phyloP scores from a whole-genome alignment of 2,797 vertebrate species.

The Acomys russatus region DNA sequence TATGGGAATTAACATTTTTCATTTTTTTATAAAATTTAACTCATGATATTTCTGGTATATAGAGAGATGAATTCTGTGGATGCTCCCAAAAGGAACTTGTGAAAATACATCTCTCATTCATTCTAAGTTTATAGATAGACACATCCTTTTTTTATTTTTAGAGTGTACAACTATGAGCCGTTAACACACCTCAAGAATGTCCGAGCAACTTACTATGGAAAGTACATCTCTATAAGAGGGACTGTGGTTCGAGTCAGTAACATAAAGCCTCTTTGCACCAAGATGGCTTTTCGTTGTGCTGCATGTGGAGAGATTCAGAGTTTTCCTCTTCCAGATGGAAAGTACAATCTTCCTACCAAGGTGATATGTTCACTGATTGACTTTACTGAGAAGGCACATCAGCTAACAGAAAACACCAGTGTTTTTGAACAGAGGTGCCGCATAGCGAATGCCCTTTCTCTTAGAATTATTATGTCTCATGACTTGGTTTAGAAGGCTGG shows the following conservation, averaged over 20 bases:
- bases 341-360: slow-evolving; percentile 95
- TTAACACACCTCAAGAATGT: slow-evolving; percentile 94
- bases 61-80: not conserved
- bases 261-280: slow-evolving; percentile 95
- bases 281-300: slow-evolving; percentile 95
- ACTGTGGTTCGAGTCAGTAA: slow-evolving; percentile 97
- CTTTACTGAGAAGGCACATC: slow-evolving; percentile 5
- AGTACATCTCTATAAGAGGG: slow-evolving; percentile 94
- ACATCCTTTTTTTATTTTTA: slow-evolving; percentile 81
- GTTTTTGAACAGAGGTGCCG: slow-evolving; percentile 51
- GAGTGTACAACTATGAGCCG: slow-evolving; percentile 97
- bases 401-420: not conserved
- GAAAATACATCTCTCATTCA: slow-evolving; percentile 7
- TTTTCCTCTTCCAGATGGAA: slow-evolving; percentile 94
- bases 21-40: not conserved
- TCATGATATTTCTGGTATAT: slow-evolving; percentile 16
- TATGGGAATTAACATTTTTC: slow-evolving; percentile 1
- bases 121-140: slow-evolving; percentile 1
- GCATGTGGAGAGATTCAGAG: slow-evolving; percentile 92
- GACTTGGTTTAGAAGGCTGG: not conserved
- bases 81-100: slow-evolving; percentile 42
- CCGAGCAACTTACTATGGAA: slow-evolving; percentile 96
- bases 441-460: not conserved
- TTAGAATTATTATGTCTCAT: not conserved
- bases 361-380: slow-evolving; percentile 82